These are phyloP conservation scores for Thera britannica DNA, from an alignment of 2,888 invertebrate species.

Conservation along the genomic window DNA sequence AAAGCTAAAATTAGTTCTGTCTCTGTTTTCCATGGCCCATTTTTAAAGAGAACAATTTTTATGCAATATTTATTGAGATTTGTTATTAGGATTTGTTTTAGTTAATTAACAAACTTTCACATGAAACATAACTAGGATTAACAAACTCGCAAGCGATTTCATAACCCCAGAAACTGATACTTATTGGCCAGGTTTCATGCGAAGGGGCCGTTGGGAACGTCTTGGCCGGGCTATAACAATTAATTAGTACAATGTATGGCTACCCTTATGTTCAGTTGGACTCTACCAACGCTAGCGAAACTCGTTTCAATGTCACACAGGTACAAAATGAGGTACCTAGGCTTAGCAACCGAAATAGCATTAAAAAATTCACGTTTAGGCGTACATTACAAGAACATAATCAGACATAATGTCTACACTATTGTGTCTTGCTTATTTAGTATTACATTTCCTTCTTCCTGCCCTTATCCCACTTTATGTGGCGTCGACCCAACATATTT, in stretches of 20 bases:
- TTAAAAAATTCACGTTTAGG: too few relatives aligned
- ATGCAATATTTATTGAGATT: too few relatives aligned
- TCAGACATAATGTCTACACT: too few relatives aligned
- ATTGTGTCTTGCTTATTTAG: too few relatives aligned
- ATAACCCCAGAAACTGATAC: not conserved
- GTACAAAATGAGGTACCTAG: constrained; percentile 33
- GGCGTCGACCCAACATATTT: too few relatives aligned
- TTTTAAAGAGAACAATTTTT: too few relatives aligned
- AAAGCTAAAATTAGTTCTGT: too few relatives aligned
- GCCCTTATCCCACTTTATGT: too few relatives aligned
- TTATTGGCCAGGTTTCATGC: constrained; percentile 61
- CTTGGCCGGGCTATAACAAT: constrained; percentile 72
- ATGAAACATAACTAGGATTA: not conserved
- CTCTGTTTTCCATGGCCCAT: too few relatives aligned
- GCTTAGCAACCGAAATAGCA: not conserved
- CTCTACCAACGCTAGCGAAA: constrained; percentile 44
- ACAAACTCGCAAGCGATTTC: not conserved
- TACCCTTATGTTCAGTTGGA: constrained; percentile 47
- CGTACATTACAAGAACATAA: too few relatives aligned
- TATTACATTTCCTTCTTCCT: too few relatives aligned
- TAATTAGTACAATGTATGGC: constrained; percentile 77
- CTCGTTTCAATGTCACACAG: constrained; percentile 50
- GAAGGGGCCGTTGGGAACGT: constrained; percentile 62
- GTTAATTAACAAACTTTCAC: not conserved
- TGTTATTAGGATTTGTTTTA: not conserved